Percentiles rank a stretch among this genome's conserved stretches.
Evolutionary conservation across 2,113 vertebrate species (phyloP).

Genomic region (Excalfactoria chinensis): DNA sequence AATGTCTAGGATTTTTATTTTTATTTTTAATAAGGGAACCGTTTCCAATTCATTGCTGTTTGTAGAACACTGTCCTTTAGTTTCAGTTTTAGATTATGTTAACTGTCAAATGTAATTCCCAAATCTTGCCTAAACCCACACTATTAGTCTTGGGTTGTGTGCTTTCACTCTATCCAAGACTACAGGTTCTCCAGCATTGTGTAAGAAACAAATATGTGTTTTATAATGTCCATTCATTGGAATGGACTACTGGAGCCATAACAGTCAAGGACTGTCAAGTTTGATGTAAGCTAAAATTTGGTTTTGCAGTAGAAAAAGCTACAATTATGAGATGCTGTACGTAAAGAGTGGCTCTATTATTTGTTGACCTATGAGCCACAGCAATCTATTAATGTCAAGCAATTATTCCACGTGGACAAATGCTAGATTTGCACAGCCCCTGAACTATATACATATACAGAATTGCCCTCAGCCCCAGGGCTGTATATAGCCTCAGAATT

Average conservation of each 20-base stretch:
- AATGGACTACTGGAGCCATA: neutral
- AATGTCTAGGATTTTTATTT: neutral
- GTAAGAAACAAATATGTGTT: neutral
- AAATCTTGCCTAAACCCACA: neutral
- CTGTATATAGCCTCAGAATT: neutral
- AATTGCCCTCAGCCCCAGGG: neutral
- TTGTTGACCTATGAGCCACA: neutral
- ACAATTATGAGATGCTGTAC: neutral
- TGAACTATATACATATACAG: neutral
- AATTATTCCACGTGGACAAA: neutral
- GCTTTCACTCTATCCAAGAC: neutral
- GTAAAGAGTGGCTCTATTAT: neutral
- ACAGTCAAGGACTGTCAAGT: neutral
- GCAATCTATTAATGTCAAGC: neutral
- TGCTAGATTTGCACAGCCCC: neutral
- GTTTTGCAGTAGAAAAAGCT: neutral
- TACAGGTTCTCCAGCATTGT: neutral
- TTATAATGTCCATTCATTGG: neutral
- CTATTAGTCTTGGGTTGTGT: neutral
- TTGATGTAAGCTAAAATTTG: neutral
- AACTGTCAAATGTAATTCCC: neutral
- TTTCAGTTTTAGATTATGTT: neutral
- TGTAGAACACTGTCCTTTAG: neutral
- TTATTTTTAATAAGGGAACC: neutral
- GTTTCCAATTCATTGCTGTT: neutral